Percentiles rank a stretch among this genome's conserved stretches.
Evolutionary conservation across 2,797 vertebrate species (phyloP).

Genomic region (Chelon labrosus): DNA sequence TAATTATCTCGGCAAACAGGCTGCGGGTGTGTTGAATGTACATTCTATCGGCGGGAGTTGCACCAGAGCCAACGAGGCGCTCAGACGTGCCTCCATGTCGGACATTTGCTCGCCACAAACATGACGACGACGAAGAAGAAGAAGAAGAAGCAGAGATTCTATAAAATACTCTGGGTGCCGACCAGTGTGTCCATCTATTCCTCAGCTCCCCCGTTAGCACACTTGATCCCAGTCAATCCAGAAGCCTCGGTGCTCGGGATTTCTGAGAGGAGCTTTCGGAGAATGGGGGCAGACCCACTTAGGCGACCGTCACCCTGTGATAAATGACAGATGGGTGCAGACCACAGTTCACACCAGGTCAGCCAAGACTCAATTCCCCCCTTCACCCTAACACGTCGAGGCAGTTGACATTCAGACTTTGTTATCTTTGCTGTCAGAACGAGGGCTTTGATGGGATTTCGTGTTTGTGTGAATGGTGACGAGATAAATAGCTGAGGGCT

Average conservation of each 20-base stretch:
- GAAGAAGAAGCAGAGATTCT: conserved; percentile 21
- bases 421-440: conserved; percentile 15
- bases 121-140: neutral
- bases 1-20: conserved; percentile 84
- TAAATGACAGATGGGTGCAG: conserved; percentile 39
- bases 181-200: conserved; percentile 14
- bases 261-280: conserved; percentile 24
- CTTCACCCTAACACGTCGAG: conserved; percentile 2
- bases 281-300: conserved; percentile 7
- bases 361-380: neutral
- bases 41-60: conserved; percentile 57
- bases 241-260: conserved; percentile 14
- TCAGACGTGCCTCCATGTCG: conserved; percentile 35
- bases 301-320: conserved; percentile 24
- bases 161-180: conserved; percentile 6
- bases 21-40: conserved; percentile 73
- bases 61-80: conserved; percentile 51
- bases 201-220: conserved; percentile 20
- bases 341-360: conserved; percentile 25
- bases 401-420: conserved; percentile 8
- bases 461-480: neutral
- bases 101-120: conserved; percentile 7
- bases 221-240: conserved; percentile 47
- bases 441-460: conserved; percentile 1
- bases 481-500: neutral